These are phyloP conservation scores for Zele albiditarsus DNA, from an alignment of 2,888 invertebrate genomes.

Conservation along the genomic window DNA sequence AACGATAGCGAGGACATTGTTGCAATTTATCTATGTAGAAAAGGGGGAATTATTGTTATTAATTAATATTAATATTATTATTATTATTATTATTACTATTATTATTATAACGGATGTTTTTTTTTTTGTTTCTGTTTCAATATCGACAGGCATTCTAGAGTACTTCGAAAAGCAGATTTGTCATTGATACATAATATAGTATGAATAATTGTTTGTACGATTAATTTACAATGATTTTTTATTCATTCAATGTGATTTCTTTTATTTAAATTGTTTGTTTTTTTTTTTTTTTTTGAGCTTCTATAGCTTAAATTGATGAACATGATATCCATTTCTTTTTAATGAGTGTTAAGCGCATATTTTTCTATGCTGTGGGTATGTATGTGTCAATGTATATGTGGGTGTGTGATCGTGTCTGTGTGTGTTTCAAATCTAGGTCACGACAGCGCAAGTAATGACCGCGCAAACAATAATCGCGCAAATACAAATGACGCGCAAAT, in stretches of 20 bases:
- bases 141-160: constrained; percentile 60
- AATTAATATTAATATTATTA: constrained; percentile 27
- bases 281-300: constrained; percentile 59
- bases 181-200: constrained; percentile 59
- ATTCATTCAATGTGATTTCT: not conserved
- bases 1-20: constrained; percentile 40
- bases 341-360: constrained; percentile 15
- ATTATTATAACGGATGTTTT: constrained; percentile 43
- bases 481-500: not conserved
- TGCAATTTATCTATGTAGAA: constrained; percentile 35
- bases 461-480: not conserved
- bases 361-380: not conserved
- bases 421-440: not conserved
- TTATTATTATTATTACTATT: constrained; percentile 19
- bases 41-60: constrained; percentile 30
- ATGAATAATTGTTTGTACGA: constrained; percentile 54
- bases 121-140: constrained; percentile 35
- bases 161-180: constrained; percentile 64
- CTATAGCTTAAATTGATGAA: constrained; percentile 63
- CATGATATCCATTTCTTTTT: constrained; percentile 46
- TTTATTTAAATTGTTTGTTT: too few relatives aligned
- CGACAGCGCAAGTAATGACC: not conserved
- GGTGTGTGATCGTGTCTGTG: not conserved
- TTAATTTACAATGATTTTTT: constrained; percentile 57
- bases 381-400: not conserved